phyloP scores from a whole-genome alignment of 2,113 vertebrate species.

The Fulica atra region DNA sequence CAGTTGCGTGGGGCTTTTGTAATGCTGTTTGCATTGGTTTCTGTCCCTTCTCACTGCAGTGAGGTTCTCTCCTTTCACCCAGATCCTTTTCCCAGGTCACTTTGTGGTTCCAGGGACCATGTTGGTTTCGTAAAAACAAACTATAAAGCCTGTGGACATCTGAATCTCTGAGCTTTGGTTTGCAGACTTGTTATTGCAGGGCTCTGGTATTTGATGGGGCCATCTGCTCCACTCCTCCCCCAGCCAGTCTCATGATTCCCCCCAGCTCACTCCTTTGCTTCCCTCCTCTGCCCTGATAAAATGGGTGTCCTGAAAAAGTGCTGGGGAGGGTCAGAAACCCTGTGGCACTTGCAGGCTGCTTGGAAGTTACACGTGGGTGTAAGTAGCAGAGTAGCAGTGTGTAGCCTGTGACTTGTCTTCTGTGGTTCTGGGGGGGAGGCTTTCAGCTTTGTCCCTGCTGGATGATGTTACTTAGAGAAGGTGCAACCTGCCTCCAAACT shows the following conservation, averaged over 20 bases:
- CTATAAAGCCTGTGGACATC: not conserved
- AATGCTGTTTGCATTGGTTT: not conserved
- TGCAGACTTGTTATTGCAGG: not conserved
- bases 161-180: not conserved
- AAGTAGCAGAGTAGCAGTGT: no score
- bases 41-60: not conserved
- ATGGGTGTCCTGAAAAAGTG: not conserved
- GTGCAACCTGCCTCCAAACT: not conserved
- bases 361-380: accelerated
- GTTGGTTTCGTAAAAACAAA: not conserved
- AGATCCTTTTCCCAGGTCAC: not conserved
- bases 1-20: not conserved
- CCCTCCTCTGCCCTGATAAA: not conserved
- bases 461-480: not conserved
- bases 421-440: not conserved
- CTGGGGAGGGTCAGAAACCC: no score
- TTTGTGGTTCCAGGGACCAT: not conserved
- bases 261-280: not conserved
- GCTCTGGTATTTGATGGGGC: not conserved
- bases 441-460: accelerated
- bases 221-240: not conserved
- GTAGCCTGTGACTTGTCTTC: not conserved
- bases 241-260: not conserved
- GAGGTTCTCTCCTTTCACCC: not conserved
- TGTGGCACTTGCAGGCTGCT: not conserved